Conservation (phyloP, 2,113 vertebrate genomes). For the Sus scrofa region DNA sequence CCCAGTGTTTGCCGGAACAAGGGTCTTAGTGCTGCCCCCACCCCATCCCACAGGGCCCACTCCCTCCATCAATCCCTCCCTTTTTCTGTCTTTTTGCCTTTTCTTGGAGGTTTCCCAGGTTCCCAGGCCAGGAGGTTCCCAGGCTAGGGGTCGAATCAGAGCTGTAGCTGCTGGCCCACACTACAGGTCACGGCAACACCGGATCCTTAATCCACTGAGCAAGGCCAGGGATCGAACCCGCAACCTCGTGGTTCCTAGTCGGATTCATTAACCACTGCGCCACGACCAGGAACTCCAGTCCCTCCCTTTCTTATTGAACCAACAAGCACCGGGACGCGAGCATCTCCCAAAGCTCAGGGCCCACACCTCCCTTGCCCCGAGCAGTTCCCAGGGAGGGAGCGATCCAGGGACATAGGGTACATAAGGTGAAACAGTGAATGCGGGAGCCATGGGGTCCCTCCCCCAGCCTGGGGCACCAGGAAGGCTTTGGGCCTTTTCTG, state of each 20-base stretch:
- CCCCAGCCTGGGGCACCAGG: neutral
- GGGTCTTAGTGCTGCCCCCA: neutral
- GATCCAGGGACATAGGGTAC: neutral
- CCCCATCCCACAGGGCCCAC: neutral
- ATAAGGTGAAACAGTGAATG: neutral
- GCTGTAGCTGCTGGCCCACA: no score
- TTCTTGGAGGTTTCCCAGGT: no score
- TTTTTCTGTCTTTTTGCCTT: no score
- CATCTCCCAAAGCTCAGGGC: neutral
- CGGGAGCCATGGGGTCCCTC: neutral
- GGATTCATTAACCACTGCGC: no score
- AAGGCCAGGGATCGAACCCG: no score
- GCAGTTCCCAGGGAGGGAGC: neutral
- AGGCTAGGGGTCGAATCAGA: no score
- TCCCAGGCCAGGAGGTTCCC: no score
- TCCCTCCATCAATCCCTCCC: neutral
- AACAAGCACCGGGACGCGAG: neutral
- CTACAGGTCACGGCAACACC: no score
- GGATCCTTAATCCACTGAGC: no score
- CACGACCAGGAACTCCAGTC: no score
- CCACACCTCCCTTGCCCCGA: neutral
- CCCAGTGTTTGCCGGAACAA: neutral
- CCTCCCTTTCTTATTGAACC: neutral
- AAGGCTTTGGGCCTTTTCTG: neutral
- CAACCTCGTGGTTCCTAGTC: no score